phyloP scores from a whole-genome alignment of 2,113 vertebrate genomes.

The Lepisosteus oculatus region DNA sequence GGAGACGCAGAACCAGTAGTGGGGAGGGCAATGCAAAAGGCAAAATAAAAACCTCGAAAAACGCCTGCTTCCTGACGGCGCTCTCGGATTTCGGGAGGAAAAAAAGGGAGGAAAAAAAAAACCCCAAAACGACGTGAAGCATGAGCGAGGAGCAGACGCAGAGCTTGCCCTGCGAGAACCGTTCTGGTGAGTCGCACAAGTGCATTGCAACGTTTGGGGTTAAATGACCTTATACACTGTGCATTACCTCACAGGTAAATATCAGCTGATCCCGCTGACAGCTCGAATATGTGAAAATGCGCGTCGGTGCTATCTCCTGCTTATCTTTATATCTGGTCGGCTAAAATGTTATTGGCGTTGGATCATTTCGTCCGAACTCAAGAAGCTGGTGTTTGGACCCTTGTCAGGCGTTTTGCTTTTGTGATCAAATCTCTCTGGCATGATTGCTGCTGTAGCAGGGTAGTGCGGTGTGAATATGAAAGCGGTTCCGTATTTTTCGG shows the following conservation, averaged over 20 bases:
- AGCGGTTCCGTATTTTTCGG: neutral
- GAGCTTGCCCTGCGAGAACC: slow-evolving; percentile 48
- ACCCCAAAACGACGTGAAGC: slow-evolving; percentile 27
- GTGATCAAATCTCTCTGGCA: slow-evolving; percentile 39
- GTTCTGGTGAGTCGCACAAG: slow-evolving; percentile 64
- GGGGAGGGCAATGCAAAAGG: slow-evolving; percentile 39
- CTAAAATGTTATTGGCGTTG: neutral
- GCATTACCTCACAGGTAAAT: slow-evolving; percentile 61
- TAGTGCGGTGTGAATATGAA: slow-evolving; percentile 35
- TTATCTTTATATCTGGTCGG: neutral
- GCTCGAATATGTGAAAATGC: slow-evolving; percentile 9
- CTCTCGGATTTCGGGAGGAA: slow-evolving; percentile 17
- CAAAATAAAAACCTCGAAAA: slow-evolving; percentile 7
- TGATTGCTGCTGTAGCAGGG: slow-evolving; percentile 50
- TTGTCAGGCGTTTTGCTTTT: slow-evolving; percentile 30
- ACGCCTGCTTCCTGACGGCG: neutral
- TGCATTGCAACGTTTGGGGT: slow-evolving; percentile 55
- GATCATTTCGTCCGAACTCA: neutral
- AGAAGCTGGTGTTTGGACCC: slow-evolving; percentile 7
- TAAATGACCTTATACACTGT: slow-evolving; percentile 60
- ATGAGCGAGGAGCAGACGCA: slow-evolving; percentile 50
- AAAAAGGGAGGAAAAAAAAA: neutral
- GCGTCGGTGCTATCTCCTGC: neutral
- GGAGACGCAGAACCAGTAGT: slow-evolving; percentile 38
- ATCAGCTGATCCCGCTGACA: slow-evolving; percentile 32